Conservation (phyloP, 2,797 vertebrate genomes). For the Fringilla coelebs region DNA sequence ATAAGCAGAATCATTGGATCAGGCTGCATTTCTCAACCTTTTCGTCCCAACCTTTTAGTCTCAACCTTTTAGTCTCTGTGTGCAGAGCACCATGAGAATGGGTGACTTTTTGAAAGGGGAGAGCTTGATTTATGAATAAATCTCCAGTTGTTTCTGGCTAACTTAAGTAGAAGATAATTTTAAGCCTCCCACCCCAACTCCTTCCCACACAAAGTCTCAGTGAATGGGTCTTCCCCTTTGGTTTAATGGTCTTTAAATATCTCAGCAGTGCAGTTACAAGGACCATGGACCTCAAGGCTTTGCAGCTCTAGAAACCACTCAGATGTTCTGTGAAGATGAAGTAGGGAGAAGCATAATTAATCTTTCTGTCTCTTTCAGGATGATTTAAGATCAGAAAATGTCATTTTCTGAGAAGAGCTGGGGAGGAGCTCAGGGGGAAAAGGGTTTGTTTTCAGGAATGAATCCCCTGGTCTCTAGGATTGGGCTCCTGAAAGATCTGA, state of each 20-base stretch:
- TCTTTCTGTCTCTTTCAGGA: conserved; percentile 16
- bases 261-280: neutral
- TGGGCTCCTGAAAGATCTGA: neutral
- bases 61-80: neutral
- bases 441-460: neutral
- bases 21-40: neutral
- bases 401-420: conserved; percentile 1
- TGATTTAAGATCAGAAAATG: neutral
- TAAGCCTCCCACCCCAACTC: neutral
- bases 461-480: neutral
- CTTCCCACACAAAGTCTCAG: neutral
- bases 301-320: neutral
- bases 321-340: neutral
- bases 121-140: neutral
- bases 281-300: neutral
- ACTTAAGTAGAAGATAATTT: neutral
- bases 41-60: neutral
- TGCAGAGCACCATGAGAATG: accelerated
- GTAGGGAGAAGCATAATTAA: conserved; percentile 13
- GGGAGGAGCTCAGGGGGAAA: neutral
- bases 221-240: neutral
- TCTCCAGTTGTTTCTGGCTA: neutral
- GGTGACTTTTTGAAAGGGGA: neutral
- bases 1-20: accelerated
- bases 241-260: conserved; percentile 2